Conservation (phyloP, 2,113 vertebrate species). For the Xenus cinereus region DNA sequence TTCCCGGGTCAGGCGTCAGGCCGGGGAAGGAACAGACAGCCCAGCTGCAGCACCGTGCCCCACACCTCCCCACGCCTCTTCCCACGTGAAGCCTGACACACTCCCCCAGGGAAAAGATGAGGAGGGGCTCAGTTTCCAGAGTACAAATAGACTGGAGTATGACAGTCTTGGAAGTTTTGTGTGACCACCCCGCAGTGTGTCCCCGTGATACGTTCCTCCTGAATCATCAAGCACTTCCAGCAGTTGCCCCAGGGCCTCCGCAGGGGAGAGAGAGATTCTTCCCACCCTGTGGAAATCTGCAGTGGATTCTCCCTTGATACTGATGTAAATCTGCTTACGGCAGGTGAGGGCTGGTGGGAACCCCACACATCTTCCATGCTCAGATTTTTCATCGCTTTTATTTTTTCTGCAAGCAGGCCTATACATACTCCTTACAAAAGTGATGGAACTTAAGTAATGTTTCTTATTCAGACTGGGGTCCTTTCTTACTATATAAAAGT, state of each 20-base stretch:
- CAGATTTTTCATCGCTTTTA: neutral
- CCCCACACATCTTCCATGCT: neutral
- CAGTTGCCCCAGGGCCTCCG: neutral
- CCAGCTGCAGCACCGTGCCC: rapidly evolving
- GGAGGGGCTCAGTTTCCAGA: neutral
- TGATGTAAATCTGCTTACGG: neutral
- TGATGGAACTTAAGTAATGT: neutral
- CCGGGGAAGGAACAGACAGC: neutral
- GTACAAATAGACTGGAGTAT: neutral
- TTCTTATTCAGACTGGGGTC: neutral
- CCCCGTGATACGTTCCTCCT: rapidly evolving
- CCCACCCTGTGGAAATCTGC: neutral
- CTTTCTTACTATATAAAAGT: neutral
- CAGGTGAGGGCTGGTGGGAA: neutral
- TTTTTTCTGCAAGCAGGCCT: neutral
- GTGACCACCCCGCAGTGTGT: neutral
- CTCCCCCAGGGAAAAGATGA: neutral
- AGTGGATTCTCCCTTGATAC: neutral
- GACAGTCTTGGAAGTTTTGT: neutral
- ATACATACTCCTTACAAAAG: neutral
- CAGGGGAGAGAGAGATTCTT: neutral
- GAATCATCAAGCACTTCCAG: neutral
- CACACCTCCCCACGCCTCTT: neutral
- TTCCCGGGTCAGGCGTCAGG: neutral
- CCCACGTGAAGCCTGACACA: rapidly evolving